Evolutionary conservation across 2,113 vertebrate species (phyloP).

Genomic region (Rhea americana): DNA sequence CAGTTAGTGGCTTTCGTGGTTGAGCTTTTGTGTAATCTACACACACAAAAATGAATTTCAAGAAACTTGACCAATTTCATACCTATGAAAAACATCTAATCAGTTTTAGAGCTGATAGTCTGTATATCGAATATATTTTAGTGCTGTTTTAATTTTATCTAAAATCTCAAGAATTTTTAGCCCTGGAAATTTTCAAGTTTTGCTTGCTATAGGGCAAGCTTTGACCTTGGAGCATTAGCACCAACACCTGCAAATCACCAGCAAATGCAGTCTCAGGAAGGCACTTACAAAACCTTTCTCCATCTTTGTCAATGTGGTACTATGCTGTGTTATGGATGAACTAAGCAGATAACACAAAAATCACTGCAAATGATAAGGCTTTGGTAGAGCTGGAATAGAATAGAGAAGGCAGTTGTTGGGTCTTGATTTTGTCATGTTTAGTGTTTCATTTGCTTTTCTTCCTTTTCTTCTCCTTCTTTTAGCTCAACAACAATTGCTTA

Average conservation of each 20-base stretch:
- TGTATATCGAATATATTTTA: background rate
- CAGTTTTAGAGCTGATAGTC: background rate
- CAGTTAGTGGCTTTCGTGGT: background rate
- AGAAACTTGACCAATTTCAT: background rate
- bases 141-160: background rate
- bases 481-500: conserved; percentile 44
- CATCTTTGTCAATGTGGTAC: background rate
- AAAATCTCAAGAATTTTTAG: background rate
- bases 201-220: background rate
- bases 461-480: background rate
- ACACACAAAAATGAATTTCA: background rate
- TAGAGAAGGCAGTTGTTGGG: background rate
- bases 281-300: background rate
- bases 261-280: background rate
- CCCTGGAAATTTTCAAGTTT: background rate
- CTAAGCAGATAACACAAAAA: background rate
- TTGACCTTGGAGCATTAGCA: background rate
- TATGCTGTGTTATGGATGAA: background rate
- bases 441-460: background rate
- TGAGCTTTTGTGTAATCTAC: background rate
- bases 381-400: background rate
- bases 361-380: background rate
- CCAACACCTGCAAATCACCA: background rate
- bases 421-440: background rate
- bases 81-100: background rate